phyloP scores from a whole-genome alignment of 1,140 invertebrate genomes.

The Sinonovacula constricta region DNA sequence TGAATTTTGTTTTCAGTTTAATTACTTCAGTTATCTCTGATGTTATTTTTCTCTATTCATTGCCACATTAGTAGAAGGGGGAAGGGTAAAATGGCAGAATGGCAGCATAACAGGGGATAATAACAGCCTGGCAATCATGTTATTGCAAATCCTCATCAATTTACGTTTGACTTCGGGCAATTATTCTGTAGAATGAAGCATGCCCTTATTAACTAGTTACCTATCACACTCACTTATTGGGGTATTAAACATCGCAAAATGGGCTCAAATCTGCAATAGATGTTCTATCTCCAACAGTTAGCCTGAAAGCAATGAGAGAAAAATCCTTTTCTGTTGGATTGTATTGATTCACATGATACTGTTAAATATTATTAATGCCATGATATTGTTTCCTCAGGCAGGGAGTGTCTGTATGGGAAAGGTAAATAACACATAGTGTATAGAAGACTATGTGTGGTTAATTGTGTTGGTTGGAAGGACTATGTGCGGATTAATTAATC shows the following conservation, averaged over 20 bases:
- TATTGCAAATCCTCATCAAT: background rate
- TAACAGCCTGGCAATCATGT: background rate
- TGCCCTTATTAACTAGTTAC: too few relatives aligned
- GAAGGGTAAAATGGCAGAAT: background rate
- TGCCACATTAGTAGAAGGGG: too few relatives aligned
- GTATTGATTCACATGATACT: background rate
- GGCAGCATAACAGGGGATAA: too few relatives aligned
- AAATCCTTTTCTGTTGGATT: background rate
- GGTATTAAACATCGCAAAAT: too few relatives aligned
- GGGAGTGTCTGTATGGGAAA: constrained; percentile 9
- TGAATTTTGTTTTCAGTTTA: too few relatives aligned
- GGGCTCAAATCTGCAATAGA: too few relatives aligned
- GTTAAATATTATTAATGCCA: constrained; percentile 5
- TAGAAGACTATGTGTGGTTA: background rate
- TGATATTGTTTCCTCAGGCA: too few relatives aligned
- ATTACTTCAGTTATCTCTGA: too few relatives aligned
- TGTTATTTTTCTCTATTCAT: too few relatives aligned
- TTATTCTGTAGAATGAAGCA: background rate
- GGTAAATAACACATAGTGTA: background rate
- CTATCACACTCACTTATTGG: too few relatives aligned
- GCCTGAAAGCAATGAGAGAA: background rate
- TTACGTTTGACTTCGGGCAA: background rate
- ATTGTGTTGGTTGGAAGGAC: constrained; percentile 1
- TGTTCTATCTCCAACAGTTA: too few relatives aligned
- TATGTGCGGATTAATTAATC: constrained; percentile 40